Conservation (phyloP, 2,888 invertebrate genomes). For the Agrotis clavis region DNA sequence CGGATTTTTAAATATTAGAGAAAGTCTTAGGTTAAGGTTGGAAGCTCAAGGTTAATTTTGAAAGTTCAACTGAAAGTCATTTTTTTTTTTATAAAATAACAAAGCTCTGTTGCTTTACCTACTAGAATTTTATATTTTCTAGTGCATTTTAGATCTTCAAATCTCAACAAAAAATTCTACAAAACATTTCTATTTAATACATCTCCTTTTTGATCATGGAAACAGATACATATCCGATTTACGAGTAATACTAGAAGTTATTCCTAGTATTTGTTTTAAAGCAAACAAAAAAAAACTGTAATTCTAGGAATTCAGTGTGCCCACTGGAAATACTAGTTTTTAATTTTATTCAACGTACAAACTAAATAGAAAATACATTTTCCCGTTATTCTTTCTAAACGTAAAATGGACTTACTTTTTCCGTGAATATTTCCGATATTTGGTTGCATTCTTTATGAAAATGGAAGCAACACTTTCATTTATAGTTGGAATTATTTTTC, state of each 20-base stretch:
- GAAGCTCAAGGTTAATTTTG: background rate
- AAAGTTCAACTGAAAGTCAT: background rate
- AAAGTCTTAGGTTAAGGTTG: conserved; percentile 1
- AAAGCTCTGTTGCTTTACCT: background rate
- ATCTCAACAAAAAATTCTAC: background rate
- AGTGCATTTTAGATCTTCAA: background rate
- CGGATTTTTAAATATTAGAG: conserved; percentile 30
- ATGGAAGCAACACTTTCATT: conserved; percentile 24
- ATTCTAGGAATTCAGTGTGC: background rate
- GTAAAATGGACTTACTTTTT: conserved; percentile 22
- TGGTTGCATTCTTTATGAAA: conserved; percentile 32
- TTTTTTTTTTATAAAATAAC: background rate
- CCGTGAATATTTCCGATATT: conserved; percentile 27
- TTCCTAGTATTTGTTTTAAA: background rate
- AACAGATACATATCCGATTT: background rate
- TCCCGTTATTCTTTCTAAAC: background rate
- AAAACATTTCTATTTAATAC: background rate
- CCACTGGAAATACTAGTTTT: background rate
- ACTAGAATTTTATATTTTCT: background rate
- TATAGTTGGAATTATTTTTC: conserved; percentile 20
- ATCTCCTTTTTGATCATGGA: background rate
- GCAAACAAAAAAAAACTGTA: conserved; percentile 3
- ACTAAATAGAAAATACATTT: conserved; percentile 13
- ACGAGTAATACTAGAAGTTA: background rate
- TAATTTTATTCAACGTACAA: background rate